Percentiles rank a stretch among this genome's conserved stretches.
Conservation (phyloP, 1,140 invertebrate species). For the Homarus americanus region DNA sequence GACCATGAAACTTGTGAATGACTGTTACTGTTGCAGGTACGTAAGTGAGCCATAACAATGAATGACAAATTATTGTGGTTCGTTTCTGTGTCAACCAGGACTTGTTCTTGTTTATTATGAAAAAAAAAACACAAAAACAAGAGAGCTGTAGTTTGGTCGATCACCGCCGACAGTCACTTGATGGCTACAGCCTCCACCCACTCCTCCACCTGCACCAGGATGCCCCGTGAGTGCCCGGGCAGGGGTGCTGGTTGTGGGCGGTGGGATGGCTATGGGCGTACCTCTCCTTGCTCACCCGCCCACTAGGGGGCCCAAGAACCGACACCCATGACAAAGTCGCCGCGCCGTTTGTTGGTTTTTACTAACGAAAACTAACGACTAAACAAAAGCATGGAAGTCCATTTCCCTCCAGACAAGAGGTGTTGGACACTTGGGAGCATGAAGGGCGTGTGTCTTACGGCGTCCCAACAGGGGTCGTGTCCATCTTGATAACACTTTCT, state of each 20-base stretch:
- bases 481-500: slow-evolving; percentile 72
- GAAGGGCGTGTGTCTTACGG: slow-evolving; percentile 64
- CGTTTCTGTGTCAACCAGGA: no score
- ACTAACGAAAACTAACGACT: slow-evolving; percentile 73
- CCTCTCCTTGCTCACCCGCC: slow-evolving; percentile 11
- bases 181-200: no score
- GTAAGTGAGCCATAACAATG: no score
- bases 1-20: no score
- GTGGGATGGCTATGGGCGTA: slow-evolving; percentile 19
- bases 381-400: slow-evolving; percentile 73
- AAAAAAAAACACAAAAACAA: no score
- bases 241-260: background rate
- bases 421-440: slow-evolving; percentile 54
- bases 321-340: slow-evolving; percentile 72
- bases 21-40: no score
- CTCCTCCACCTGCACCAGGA: no score
- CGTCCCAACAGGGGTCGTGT: slow-evolving; percentile 12
- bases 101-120: no score
- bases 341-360: slow-evolving; percentile 74
- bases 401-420: slow-evolving; percentile 64
- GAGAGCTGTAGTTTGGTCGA: no score
- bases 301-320: slow-evolving; percentile 38
- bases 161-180: no score
- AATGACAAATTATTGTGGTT: no score
- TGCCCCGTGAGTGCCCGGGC: no score